Evolutionary conservation across 2,888 invertebrate species (phyloP).

Genomic region (Leucoptera coffeella): DNA sequence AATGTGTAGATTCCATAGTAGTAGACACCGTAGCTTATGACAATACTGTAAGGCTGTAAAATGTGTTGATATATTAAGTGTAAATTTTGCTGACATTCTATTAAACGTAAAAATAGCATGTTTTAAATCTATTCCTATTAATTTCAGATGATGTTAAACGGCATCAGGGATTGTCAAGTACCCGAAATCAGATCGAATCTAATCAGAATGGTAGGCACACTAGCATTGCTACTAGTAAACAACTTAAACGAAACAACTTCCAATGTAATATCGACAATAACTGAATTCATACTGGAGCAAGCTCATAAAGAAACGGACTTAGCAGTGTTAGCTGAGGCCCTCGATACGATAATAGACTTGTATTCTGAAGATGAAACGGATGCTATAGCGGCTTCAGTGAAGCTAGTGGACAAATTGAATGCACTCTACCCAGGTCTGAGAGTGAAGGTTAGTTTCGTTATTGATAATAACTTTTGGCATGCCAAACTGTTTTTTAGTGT

Average conservation of each 20-base stretch:
- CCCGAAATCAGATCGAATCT: constrained; percentile 55
- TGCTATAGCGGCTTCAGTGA: constrained; percentile 54
- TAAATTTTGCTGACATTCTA: no score
- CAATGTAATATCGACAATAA: constrained; percentile 33
- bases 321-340: constrained; percentile 67
- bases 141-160: constrained; percentile 46
- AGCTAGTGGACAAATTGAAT: constrained; percentile 56
- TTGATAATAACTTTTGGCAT: no score
- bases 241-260: constrained; percentile 25
- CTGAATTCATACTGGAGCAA: constrained; percentile 57
- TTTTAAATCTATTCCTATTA: no score
- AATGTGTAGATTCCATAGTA: no score
- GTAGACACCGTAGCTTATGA: no score
- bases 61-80: no score
- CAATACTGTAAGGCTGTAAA: no score
- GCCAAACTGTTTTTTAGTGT: no score
- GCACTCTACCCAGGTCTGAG: constrained; percentile 56
- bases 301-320: constrained; percentile 57
- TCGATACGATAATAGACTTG: constrained; percentile 71
- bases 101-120: no score
- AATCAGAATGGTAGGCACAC: constrained; percentile 51
- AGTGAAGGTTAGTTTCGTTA: constrained; percentile 51
- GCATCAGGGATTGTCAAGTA: constrained; percentile 43
- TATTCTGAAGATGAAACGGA: constrained; percentile 73
- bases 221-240: constrained; percentile 42